Conservation (phyloP, 2,888 invertebrate species). For the Cepaea hortensis region DNA sequence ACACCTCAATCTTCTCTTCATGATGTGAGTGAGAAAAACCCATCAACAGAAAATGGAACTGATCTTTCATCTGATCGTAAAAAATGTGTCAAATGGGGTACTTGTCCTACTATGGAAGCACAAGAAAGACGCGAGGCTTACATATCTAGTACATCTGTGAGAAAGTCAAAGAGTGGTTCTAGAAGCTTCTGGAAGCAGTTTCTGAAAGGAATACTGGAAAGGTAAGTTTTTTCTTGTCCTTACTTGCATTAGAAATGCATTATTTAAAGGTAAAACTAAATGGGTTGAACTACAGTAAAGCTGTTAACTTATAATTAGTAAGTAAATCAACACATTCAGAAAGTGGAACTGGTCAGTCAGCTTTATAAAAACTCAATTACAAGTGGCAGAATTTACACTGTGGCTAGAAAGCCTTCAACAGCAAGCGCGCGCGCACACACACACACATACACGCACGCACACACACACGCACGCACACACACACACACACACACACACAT, state of each 20-base stretch:
- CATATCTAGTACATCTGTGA: constrained; percentile 25
- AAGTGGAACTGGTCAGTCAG: background rate
- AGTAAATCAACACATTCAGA: background rate
- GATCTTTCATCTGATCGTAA: constrained; percentile 3
- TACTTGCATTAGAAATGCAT: background rate
- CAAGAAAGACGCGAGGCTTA: background rate
- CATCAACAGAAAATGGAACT: background rate
- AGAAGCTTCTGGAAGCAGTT: constrained; percentile 66
- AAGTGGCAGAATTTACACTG: too few relatives aligned
- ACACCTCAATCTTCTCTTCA: background rate
- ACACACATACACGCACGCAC: too few relatives aligned
- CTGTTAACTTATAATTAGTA: background rate
- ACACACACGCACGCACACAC: too few relatives aligned
- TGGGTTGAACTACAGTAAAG: background rate
- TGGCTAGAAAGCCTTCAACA: too few relatives aligned
- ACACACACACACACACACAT: too few relatives aligned
- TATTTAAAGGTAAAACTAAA: too few relatives aligned
- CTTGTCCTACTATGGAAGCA: background rate
- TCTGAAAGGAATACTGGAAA: constrained; percentile 65
- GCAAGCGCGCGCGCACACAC: too few relatives aligned
- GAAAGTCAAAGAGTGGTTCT: constrained; percentile 45
- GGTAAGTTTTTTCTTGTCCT: constrained; percentile 52
- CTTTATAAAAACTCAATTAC: too few relatives aligned
- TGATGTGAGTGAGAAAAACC: background rate
- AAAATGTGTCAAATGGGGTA: constrained; percentile 44